Conservation (phyloP, 1,140 invertebrate species). For the Trinorchestia longiramus region DNA sequence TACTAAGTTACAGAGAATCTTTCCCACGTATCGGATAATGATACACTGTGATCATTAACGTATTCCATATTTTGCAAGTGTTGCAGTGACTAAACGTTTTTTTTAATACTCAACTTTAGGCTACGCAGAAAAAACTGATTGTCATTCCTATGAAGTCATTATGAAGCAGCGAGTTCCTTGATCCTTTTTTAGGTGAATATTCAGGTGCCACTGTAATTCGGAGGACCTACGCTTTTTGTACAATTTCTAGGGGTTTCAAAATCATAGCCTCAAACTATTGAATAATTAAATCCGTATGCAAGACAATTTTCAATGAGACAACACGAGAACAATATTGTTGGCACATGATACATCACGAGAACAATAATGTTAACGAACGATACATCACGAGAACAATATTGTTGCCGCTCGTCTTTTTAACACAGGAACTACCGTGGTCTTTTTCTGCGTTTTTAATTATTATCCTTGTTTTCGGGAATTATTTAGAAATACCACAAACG, state of each 20-base stretch:
- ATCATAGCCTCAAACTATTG: background rate
- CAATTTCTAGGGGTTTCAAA: background rate
- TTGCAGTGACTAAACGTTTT: no score
- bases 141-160: background rate
- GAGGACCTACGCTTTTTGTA: background rate
- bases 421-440: background rate
- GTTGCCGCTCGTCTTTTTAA: background rate
- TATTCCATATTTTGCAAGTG: no score
- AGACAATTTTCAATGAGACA: background rate
- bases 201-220: background rate
- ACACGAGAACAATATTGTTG: background rate
- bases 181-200: background rate
- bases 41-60: no score
- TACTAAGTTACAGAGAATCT: no score
- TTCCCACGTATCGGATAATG: no score
- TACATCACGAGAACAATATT: background rate
- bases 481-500: background rate
- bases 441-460: background rate
- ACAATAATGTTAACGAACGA: background rate
- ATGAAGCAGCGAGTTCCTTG: background rate
- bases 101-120: no score
- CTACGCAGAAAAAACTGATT: background rate
- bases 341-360: background rate
- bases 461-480: background rate
- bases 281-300: background rate